A percentile compares a stretch with the other conserved stretches of the same genome.
Evolutionary conservation across 2,888 invertebrate species (phyloP).

Genomic region (Chaetogeoica ovagalla): DNA sequence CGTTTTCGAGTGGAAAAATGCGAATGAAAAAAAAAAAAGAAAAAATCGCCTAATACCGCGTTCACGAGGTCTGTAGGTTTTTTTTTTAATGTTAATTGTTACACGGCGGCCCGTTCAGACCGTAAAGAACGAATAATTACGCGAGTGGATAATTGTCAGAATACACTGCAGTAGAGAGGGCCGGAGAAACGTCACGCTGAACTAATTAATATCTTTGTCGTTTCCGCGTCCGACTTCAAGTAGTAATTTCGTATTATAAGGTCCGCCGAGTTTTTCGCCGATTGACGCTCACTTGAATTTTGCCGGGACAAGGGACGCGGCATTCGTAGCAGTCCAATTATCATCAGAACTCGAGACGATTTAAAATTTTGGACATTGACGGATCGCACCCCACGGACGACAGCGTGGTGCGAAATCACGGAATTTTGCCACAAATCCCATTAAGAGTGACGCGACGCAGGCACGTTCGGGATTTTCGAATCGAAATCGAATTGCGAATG

Average conservation of each 20-base stretch:
- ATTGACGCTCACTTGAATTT: no score
- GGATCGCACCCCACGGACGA: background rate
- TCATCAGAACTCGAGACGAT: background rate
- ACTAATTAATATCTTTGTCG: conserved; percentile 49
- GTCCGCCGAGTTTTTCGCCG: conserved; percentile 19
- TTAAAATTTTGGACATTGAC: background rate
- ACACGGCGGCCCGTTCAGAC: background rate
- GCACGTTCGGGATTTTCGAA: no score
- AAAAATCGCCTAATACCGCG: background rate
- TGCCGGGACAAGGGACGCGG: background rate
- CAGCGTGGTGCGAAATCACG: background rate
- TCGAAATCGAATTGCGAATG: no score
- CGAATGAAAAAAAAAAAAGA: background rate
- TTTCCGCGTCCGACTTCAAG: conserved; percentile 21
- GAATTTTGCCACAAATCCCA: no score
- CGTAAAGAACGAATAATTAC: conserved; percentile 33
- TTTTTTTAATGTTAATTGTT: conserved; percentile 9
- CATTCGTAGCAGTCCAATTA: conserved; percentile 13
- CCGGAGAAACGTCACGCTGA: conserved; percentile 8
- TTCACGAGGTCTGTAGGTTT: conserved; percentile 17
- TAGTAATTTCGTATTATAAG: background rate
- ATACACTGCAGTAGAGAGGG: background rate
- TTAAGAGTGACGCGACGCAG: no score
- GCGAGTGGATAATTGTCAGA: conserved; percentile 10
- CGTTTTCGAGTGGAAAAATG: background rate